Base-by-base conservation (phyloP, 2,797 vertebrate species). In the Liasis olivaceus region DNA sequence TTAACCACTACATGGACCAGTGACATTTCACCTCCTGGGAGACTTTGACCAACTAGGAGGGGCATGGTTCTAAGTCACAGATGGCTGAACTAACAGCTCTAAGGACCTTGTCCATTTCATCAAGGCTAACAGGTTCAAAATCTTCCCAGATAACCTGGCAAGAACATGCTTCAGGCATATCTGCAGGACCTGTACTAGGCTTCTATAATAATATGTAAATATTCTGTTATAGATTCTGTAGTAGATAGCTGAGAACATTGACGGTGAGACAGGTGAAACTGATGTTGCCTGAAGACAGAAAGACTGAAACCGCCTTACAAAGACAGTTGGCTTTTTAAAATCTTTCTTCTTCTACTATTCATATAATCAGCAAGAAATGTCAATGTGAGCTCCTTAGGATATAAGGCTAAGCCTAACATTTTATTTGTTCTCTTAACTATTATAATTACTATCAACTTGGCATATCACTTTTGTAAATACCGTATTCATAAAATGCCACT, bases 401-500 rank as follows among this genome's bases (percentile, higher is more conserved):
- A 28, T 58, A 92, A 89, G 20, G 24, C 88, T 64, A 58, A 69
- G 28, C 6, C 31, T 4, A 89, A 24, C 59, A 51, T 86, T 92
- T 66, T 86, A 42, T 54, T 89, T 13, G 0, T 60, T 5, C n/a
- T 64, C 62, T 59, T 36, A 72, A 77, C 7, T n/a, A 24, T 69
- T 62, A 60, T 31, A 47, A 69, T 51, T 72, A 51, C 54, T 66
- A 28, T 59, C n/a, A 85, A 58, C 51, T 64, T n/a, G 31, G 31
- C 62, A 59, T 59, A 85, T 58, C 85, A 28, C 24, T 85, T 89
- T 89, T 58, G 69, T 56, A 94, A 92, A 81, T 24, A 22, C 85
- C 93, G 91, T n/a, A 58, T 58, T 89, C 13, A 91, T 93, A 93
- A n/a, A 90, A 47, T 22, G 93, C 54, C 58, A 94, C 47, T 51